These are phyloP conservation scores for Orientallactaga sibirica DNA, from an alignment of 2,797 vertebrate genomes.

Conservation along the genomic window DNA sequence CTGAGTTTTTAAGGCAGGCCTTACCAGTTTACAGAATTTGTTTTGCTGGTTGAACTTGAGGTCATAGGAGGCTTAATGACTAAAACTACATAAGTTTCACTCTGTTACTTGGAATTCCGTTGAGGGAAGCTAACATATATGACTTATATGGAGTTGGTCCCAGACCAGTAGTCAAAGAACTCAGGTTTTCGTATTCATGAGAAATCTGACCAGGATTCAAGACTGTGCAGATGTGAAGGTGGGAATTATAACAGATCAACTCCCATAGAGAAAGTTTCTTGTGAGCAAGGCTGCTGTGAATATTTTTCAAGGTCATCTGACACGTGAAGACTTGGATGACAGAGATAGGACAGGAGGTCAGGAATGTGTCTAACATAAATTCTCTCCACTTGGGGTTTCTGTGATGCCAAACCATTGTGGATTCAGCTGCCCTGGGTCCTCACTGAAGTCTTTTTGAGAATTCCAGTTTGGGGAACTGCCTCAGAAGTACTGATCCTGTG, in stretches of 20 bases:
- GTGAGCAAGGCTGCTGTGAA: neutral
- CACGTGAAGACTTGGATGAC: neutral
- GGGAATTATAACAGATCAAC: rapidly evolving
- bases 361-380: neutral
- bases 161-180: neutral
- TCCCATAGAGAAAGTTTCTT: neutral
- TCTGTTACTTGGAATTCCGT: neutral
- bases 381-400: neutral
- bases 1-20: neutral
- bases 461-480: neutral
- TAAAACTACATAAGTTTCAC: neutral
- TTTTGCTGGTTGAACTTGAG: neutral
- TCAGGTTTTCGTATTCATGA: neutral
- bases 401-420: neutral
- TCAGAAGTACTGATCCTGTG: neutral
- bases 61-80: rapidly evolving
- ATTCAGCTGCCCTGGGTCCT: neutral
- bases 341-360: neutral
- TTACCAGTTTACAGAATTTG: neutral
- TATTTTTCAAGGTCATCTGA: neutral
- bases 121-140: neutral
- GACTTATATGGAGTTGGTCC: neutral
- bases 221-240: neutral
- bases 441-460: neutral
- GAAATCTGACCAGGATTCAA: neutral